Percentiles rank a stretch among this genome's conserved stretches.
Evolutionary conservation across 1,140 invertebrate species (phyloP).

Genomic region (Zaprionus ornatus): DNA sequence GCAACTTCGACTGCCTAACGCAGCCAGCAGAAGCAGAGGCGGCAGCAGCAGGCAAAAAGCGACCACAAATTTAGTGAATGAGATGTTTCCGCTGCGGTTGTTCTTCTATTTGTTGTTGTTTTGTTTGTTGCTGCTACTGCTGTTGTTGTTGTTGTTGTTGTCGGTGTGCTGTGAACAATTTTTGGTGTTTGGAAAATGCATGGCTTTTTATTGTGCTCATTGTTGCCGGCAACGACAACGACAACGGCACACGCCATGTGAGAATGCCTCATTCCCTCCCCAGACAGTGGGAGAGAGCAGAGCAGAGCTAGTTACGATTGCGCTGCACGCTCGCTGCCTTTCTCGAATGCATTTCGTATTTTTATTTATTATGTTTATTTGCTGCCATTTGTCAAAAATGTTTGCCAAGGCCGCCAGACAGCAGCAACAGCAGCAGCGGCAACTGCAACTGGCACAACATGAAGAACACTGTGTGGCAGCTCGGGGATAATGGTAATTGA

Average conservation of each 20-base stretch:
- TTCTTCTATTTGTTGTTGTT: constrained; percentile 57
- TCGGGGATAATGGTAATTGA: constrained; percentile 48
- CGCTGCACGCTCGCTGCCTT: constrained; percentile 23
- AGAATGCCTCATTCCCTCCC: neutral
- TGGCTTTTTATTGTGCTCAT: constrained; percentile 81
- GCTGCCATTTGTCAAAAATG: constrained; percentile 76
- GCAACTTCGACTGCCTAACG: constrained; percentile 68
- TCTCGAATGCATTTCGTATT: constrained; percentile 67
- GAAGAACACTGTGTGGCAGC: constrained; percentile 19
- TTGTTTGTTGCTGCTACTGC: constrained; percentile 35
- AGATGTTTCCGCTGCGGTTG: constrained; percentile 81
- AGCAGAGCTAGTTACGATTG: constrained; percentile 54
- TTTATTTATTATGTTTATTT: constrained; percentile 82
- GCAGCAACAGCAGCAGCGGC: constrained; percentile 18
- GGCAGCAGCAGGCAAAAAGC: constrained; percentile 63
- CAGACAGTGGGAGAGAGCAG: neutral
- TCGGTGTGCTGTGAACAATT: constrained; percentile 59
- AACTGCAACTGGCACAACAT: constrained; percentile 12
- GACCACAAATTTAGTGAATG: constrained; percentile 82
- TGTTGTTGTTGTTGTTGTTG: constrained; percentile 33
- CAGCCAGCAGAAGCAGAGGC: constrained; percentile 6
- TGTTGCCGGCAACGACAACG: constrained; percentile 52
- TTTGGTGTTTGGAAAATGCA: constrained; percentile 83
- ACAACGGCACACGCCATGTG: constrained; percentile 56
- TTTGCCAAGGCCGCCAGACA: constrained; percentile 57